phyloP scores from a whole-genome alignment of 2,113 vertebrate genomes.

The Madoqua kirkii region DNA sequence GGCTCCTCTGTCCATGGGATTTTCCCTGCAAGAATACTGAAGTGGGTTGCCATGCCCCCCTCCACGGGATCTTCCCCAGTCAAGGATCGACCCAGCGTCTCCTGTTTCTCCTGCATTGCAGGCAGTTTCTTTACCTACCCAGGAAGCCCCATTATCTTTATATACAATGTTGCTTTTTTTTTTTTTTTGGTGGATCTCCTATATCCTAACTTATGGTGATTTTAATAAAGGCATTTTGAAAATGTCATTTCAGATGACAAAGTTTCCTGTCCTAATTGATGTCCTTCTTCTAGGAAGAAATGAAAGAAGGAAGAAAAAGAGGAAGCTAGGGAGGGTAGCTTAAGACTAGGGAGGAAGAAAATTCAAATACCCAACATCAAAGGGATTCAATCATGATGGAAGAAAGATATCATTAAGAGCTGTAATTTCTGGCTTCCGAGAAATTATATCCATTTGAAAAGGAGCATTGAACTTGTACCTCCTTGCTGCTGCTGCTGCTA shows the following conservation, averaged over 20 bases:
- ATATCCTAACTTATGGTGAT: background rate
- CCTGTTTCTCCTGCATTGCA: background rate
- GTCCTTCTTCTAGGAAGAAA: background rate
- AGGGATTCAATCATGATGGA: background rate
- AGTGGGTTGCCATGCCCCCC: background rate
- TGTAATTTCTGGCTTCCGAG: background rate
- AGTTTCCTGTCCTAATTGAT: background rate
- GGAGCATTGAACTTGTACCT: background rate
- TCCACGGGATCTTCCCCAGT: background rate
- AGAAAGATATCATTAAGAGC: background rate
- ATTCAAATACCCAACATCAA: background rate
- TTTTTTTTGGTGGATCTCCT: background rate
- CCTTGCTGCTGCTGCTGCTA: background rate
- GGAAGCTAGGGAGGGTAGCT: background rate
- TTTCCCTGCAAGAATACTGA: background rate
- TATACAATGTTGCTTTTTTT: background rate
- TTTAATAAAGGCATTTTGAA: slow-evolving; percentile 14
- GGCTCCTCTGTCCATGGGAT: background rate
- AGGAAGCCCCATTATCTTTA: background rate
- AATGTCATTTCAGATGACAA: background rate
- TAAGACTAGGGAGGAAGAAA: background rate
- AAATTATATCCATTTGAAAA: slow-evolving; percentile 29
- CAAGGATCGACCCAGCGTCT: fast-evolving
- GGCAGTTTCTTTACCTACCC: background rate
- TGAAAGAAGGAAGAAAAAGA: background rate